Percentiles rank a stretch among this genome's conserved stretches.
Evolutionary conservation across 2,797 vertebrate genomes (phyloP).

Genomic region (Thalassophryne amazonica): DNA sequence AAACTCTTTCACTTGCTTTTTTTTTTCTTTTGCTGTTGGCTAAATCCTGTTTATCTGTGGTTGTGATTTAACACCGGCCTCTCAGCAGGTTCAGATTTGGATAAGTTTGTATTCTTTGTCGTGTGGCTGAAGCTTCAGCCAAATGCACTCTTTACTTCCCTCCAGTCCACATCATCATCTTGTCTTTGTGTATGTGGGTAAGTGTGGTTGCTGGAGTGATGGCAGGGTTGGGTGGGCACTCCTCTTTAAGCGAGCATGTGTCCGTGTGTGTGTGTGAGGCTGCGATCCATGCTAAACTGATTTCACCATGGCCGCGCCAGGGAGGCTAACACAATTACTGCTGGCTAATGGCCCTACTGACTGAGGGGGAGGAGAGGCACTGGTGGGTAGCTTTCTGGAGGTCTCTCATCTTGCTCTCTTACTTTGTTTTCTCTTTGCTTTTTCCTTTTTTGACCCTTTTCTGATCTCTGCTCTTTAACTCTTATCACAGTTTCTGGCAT

Average conservation of each 20-base stretch:
- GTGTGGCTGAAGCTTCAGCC: constrained; percentile 47
- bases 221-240: constrained; percentile 75
- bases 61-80: constrained; percentile 7
- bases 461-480: constrained; percentile 49
- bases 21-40: not conserved
- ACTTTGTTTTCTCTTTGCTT: constrained; percentile 54
- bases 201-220: constrained; percentile 76
- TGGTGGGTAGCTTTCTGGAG: constrained; percentile 80
- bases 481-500: constrained; percentile 63
- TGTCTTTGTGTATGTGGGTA: constrained; percentile 65
- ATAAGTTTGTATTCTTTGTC: constrained; percentile 44
- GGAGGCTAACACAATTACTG: constrained; percentile 95
- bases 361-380: constrained; percentile 71
- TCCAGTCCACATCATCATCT: constrained; percentile 53
- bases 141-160: constrained; percentile 58
- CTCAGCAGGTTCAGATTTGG: constrained; percentile 40
- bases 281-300: constrained; percentile 99
- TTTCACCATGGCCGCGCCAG: constrained; percentile 92
- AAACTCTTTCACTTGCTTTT: too few species aligned
- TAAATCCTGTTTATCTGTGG: not conserved
- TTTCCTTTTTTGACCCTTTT: constrained; percentile 58
- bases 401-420: constrained; percentile 65
- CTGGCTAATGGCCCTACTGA: constrained; percentile 92
- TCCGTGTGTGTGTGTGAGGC: constrained; percentile 47
- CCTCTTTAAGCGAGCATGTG: constrained; percentile 68